Evolutionary conservation across 2,113 vertebrate genomes (phyloP).

Genomic region (Uropsilus gracilis): DNA sequence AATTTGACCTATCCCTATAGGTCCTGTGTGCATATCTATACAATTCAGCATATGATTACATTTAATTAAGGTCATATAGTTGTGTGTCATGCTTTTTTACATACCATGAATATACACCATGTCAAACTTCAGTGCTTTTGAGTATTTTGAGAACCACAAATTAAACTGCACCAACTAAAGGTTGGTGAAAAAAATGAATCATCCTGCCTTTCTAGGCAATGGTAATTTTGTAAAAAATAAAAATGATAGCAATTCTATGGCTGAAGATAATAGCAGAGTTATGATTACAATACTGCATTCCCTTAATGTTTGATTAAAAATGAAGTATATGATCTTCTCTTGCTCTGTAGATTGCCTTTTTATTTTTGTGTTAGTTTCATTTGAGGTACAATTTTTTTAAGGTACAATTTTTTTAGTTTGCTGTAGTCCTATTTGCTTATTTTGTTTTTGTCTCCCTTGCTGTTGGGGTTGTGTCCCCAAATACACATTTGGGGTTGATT

Average conservation of each 20-base stretch:
- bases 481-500: too few species aligned
- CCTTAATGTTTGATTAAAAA: slow-evolving; percentile 50
- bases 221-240: slow-evolving; percentile 50
- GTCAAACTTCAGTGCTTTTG: slow-evolving; percentile 23
- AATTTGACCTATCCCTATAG: background rate
- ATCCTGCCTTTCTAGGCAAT: background rate
- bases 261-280: slow-evolving; percentile 46
- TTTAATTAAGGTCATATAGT: background rate
- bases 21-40: background rate
- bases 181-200: background rate
- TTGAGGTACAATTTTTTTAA: too few species aligned
- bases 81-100: slow-evolving; percentile 39
- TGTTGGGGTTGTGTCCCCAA: too few species aligned
- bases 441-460: too few species aligned
- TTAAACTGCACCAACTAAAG: slow-evolving; percentile 31
- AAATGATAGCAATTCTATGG: slow-evolving; percentile 49
- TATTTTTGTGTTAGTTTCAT: too few species aligned
- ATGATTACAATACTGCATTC: slow-evolving; percentile 45
- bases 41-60: background rate
- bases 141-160: slow-evolving; percentile 52
- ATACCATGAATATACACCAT: slow-evolving; percentile 48
- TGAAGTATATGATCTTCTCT: too few species aligned
- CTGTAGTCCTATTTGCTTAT: too few species aligned
- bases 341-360: too few species aligned
- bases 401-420: too few species aligned